Base-by-base conservation (phyloP, 1,140 invertebrate species). In the Ceratosolen fusciceps region DNA sequence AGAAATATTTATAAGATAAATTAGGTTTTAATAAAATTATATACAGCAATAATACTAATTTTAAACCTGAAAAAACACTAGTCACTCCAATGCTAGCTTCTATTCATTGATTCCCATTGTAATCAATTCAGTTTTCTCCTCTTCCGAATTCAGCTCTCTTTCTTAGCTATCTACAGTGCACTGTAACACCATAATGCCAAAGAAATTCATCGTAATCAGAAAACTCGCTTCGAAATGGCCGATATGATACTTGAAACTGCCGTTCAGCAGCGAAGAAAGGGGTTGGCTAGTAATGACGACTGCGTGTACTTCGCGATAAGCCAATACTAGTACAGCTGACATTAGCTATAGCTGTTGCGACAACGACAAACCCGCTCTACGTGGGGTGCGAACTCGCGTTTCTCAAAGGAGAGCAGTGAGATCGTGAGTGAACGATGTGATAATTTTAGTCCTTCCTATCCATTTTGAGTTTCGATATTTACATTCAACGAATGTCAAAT, bases 281-380 rank as follows among this genome's bases (percentile, higher is more conserved):
- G 71, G 67, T 9, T 65, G 87, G 87, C 86, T 88, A 85, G 85
- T 85, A 86, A 85, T 85, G 84, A 86, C 84, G 86, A 87, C 87
- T 87, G 87, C 62, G 86, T 87, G 87, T 86, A 80, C 86, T 85
- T 84, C 79, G 84, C 87, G 87, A 88, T 88, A 88, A 88, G 87
- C 87, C 24, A 56, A 21, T 26, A 26, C 49, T 19, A 52, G 10
- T 19, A 52, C 10, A 9, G 19, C 49, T 19, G 49, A 9, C 49
- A 52, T 14, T 19, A 14, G 5, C 49, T 16, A 12, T 19, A 19
- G 2, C 49, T 16, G 2, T 52, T 3, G 49, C 49, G 19, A 12
- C 5, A 19, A 9, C 49, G 19, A 2, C 49, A 52, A 19, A 2
- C 10, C 14, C 49, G 19, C 49, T 52, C 10, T 52, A 9, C 2